Percentiles rank a stretch among this genome's conserved stretches.
phyloP scores from a whole-genome alignment of 2,113 vertebrate genomes.

The Sinocyclocheilus grahami region DNA sequence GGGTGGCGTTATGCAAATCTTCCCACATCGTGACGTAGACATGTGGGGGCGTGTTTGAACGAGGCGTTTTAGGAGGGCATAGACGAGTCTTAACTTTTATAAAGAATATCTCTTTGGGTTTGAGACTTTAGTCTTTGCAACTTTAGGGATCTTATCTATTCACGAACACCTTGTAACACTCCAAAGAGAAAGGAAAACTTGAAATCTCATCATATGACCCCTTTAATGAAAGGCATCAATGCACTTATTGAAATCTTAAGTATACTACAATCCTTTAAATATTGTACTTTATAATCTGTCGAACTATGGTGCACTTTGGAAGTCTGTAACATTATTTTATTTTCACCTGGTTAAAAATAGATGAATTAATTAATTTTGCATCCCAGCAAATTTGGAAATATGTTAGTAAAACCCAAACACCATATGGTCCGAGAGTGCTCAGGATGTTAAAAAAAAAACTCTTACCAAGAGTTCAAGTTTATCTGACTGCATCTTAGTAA shows the following conservation, averaged over 20 bases:
- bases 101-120: no score
- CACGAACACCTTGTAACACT: no score
- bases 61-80: no score
- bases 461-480: conserved; percentile 5
- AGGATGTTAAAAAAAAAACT: conserved; percentile 20
- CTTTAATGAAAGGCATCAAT: background rate
- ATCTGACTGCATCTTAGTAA: conserved; percentile 9
- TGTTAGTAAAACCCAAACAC: background rate
- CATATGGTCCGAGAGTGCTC: background rate
- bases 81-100: no score
- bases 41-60: no score
- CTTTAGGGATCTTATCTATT: no score
- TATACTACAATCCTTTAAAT: background rate
- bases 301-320: background rate
- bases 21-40: no score
- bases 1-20: no score
- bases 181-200: no score
- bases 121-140: no score
- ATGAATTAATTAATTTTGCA: background rate
- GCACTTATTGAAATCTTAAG: background rate
- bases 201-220: no score
- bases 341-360: background rate
- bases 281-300: background rate
- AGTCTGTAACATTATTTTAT: background rate
- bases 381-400: background rate